These are phyloP conservation scores for Meleagris gallopavo DNA, from an alignment of 2,113 vertebrate genomes.

Conservation along the genomic window DNA sequence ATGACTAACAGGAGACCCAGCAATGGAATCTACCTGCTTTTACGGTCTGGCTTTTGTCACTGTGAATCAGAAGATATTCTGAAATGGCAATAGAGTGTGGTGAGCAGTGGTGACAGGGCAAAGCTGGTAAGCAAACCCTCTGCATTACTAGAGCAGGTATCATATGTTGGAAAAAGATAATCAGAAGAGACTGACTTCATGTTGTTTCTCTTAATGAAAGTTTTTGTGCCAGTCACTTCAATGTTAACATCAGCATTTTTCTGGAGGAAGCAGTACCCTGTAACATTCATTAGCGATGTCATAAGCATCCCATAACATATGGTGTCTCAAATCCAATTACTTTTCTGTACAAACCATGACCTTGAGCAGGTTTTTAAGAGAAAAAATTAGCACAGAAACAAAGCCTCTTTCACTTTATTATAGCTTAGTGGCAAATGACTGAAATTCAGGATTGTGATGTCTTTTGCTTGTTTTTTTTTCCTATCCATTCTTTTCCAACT, in stretches of 20 bases:
- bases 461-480: not conserved
- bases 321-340: constrained; percentile 59
- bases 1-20: not conserved
- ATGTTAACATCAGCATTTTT: constrained; percentile 17
- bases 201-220: constrained; percentile 7
- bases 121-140: not conserved
- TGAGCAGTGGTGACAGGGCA: constrained; percentile 17
- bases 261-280: not conserved
- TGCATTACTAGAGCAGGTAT: not conserved
- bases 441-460: not conserved
- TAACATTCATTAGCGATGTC: constrained; percentile 36
- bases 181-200: not conserved
- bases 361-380: constrained; percentile 31
- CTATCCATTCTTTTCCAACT: not conserved
- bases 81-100: not conserved
- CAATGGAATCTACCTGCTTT: not conserved
- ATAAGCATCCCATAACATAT: constrained; percentile 42
- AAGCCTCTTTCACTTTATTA: not conserved
- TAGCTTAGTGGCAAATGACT: not conserved
- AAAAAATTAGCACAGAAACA: not conserved
- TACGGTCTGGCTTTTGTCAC: not conserved
- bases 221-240: constrained; percentile 20
- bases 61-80: not conserved
- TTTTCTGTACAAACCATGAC: constrained; percentile 58
- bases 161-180: not conserved